Percentiles rank a stretch among this genome's conserved stretches.
phyloP scores from a whole-genome alignment of 2,888 invertebrate genomes.

The Eristalis tenax region DNA sequence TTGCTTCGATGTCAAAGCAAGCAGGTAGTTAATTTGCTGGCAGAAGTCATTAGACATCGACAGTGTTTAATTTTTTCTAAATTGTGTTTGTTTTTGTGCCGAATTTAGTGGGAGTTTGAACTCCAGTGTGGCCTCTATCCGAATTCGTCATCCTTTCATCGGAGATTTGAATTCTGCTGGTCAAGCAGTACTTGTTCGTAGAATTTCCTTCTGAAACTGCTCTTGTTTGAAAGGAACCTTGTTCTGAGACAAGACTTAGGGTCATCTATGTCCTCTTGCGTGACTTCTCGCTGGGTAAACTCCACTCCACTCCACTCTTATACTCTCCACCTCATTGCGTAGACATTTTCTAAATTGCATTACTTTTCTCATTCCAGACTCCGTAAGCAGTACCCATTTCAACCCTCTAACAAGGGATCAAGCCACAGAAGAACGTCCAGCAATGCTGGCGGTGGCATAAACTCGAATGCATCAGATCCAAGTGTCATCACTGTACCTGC shows the following conservation, averaged over 20 bases:
- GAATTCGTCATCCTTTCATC: no score
- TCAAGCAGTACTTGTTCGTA: no score
- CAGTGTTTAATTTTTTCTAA: not conserved
- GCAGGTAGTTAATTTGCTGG: not conserved
- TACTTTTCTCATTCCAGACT: constrained; percentile 73
- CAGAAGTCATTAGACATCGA: no score
- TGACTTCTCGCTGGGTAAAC: not conserved
- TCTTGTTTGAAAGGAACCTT: no score
- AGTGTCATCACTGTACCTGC: constrained; percentile 73
- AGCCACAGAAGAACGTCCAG: constrained; percentile 18
- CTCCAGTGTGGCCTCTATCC: no score
- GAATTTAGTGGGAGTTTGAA: no score
- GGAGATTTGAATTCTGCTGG: no score
- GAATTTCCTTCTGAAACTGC: no score
- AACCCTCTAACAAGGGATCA: constrained; percentile 57
- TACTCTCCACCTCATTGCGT: not conserved
- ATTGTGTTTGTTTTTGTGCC: not conserved
- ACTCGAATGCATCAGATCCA: constrained; percentile 64
- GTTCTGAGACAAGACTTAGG: no score
- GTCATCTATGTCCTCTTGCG: no score
- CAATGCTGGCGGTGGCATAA: constrained; percentile 36
- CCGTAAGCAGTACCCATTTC: constrained; percentile 80
- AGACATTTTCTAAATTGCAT: not conserved
- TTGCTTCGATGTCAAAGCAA: not conserved
- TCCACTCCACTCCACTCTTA: not conserved